Evolutionary conservation across 2,888 invertebrate species (phyloP).

Genomic region (Xylocampa areola): DNA sequence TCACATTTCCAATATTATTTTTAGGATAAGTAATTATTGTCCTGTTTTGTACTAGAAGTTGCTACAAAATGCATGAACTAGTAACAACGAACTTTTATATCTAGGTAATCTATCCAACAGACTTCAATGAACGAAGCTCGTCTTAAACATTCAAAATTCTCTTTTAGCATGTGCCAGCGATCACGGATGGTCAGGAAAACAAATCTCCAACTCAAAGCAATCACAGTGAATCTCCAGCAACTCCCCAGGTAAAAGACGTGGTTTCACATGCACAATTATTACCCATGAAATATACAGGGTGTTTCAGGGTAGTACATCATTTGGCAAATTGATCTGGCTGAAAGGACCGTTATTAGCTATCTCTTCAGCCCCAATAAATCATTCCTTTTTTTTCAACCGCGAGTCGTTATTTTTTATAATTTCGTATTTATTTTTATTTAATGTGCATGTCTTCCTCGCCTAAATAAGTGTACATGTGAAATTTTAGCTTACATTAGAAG

Average conservation of each 20-base stretch:
- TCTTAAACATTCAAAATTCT: constrained; percentile 37
- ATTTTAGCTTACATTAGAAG: too few species aligned
- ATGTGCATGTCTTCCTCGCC: too few species aligned
- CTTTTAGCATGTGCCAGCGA: constrained; percentile 85
- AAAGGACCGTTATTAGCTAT: too few species aligned
- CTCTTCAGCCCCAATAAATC: too few species aligned
- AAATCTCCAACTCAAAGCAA: constrained; percentile 74
- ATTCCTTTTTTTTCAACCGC: too few species aligned
- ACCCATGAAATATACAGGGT: too few species aligned
- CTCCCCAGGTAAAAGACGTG: constrained; percentile 75
- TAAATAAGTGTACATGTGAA: too few species aligned
- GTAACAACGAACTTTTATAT: neutral
- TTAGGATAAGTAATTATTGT: neutral
- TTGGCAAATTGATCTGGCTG: too few species aligned
- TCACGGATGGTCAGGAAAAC: constrained; percentile 84
- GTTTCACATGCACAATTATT: constrained; percentile 9
- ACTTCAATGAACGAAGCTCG: constrained; percentile 19
- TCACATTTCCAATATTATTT: neutral
- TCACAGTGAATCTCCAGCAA: constrained; percentile 77
- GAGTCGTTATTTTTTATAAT: too few species aligned
- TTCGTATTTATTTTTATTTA: too few species aligned
- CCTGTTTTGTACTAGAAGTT: constrained; percentile 12
- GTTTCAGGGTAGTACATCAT: too few species aligned
- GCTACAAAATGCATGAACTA: constrained; percentile 25
- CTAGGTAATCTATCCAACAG: constrained; percentile 3